Evolutionary conservation across 2,797 vertebrate species (phyloP).

Genomic region (Rhadinocentrus ornatus): DNA sequence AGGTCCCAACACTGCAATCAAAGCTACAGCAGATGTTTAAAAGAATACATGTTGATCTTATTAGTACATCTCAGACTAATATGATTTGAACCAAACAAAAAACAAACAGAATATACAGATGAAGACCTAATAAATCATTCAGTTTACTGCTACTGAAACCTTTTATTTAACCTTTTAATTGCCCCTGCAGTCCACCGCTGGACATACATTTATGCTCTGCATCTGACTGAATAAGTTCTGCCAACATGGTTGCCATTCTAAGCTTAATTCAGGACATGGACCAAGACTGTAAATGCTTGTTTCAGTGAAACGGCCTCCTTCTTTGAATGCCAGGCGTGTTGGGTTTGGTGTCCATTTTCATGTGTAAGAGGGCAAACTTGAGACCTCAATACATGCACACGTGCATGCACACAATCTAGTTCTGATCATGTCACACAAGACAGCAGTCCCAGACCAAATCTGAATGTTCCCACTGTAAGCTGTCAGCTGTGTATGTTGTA

Average conservation of each 20-base stretch:
- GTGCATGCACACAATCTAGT: conserved; percentile 46
- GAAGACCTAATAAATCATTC: too few species aligned
- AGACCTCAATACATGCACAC: conserved; percentile 6
- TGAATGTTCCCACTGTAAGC: conserved; percentile 13
- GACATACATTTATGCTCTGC: background rate
- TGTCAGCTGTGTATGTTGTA: background rate
- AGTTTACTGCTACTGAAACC: background rate
- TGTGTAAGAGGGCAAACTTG: conserved; percentile 35
- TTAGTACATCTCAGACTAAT: too few species aligned
- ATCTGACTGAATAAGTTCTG: conserved; percentile 2
- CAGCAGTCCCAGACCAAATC: conserved; percentile 42
- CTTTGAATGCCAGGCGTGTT: conserved; percentile 69
- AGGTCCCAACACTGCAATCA: too few species aligned
- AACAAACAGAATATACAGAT: too few species aligned
- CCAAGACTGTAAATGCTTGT: conserved; percentile 68
- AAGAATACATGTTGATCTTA: too few species aligned
- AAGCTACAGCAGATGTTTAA: too few species aligned
- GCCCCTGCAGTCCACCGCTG: background rate
- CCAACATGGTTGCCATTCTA: conserved; percentile 24
- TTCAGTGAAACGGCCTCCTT: conserved; percentile 63
- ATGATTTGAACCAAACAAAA: too few species aligned
- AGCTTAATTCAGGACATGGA: conserved; percentile 48
- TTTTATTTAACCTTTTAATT: background rate
- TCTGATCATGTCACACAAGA: conserved; percentile 68
- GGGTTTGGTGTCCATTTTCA: conserved; percentile 66